phyloP scores from a whole-genome alignment of 2,113 vertebrate species.

The Erinaceus europaeus region DNA sequence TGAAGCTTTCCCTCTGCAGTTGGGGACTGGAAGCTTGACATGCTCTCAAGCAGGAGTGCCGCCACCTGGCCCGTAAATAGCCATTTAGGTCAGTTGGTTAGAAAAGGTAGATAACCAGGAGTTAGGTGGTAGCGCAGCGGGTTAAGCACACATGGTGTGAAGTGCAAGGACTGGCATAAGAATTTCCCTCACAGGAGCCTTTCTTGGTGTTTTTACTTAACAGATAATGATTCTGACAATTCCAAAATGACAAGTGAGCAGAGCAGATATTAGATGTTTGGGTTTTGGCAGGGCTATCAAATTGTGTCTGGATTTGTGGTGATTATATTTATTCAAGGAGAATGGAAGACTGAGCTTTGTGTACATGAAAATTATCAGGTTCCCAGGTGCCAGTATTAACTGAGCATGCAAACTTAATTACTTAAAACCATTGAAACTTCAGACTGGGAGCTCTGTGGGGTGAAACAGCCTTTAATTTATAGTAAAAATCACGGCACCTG shows the following conservation, averaged over 20 bases:
- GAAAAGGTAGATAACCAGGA: too few relatives aligned
- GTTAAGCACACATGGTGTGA: too few relatives aligned
- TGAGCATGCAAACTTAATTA: slow-evolving; percentile 37
- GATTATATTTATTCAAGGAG: slow-evolving; percentile 14
- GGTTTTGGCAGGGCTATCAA: slow-evolving; percentile 14
- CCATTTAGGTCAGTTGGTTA: too few relatives aligned
- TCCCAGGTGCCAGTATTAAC: slow-evolving; percentile 38
- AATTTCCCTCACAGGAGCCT: neutral
- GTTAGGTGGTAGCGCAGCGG: too few relatives aligned
- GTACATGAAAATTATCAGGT: slow-evolving; percentile 5
- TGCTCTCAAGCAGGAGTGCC: too few relatives aligned
- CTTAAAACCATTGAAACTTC: slow-evolving; percentile 15
- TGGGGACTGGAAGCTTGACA: too few relatives aligned
- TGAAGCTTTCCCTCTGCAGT: too few relatives aligned
- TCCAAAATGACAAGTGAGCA: slow-evolving; percentile 19
- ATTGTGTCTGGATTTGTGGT: neutral
- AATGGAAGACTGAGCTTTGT: neutral
- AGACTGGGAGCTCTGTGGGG: neutral
- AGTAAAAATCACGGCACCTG: slow-evolving; percentile 1
- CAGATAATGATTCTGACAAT: slow-evolving; percentile 20
- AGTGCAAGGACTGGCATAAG: too few relatives aligned
- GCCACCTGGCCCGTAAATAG: too few relatives aligned
- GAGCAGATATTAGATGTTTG: neutral
- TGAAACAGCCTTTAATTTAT: slow-evolving; percentile 25
- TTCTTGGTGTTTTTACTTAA: slow-evolving; percentile 37